These are phyloP conservation scores for Ploceus nigricollis DNA, from an alignment of 2,113 vertebrate genomes.

Conservation along the genomic window DNA sequence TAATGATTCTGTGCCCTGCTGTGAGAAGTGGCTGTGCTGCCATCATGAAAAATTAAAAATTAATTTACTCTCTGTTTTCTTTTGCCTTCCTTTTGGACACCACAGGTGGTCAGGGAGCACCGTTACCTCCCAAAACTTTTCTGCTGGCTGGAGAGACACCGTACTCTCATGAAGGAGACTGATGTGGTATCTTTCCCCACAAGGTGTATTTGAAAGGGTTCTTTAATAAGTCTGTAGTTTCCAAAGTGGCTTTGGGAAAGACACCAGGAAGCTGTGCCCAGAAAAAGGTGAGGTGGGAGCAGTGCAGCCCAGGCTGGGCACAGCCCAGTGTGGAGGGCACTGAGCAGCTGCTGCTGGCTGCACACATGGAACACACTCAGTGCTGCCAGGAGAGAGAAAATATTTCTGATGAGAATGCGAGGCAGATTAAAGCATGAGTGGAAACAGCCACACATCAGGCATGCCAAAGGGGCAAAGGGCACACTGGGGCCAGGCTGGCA, in stretches of 20 bases:
- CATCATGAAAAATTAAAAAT: not conserved
- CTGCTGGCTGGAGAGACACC: fast-evolving
- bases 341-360: not conserved
- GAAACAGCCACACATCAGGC: fast-evolving
- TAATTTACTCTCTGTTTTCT: not conserved
- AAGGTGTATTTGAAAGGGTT: not conserved
- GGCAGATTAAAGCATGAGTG: not conserved
- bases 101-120: not conserved
- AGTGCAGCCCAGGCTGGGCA: not conserved
- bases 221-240: not conserved
- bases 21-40: not conserved
- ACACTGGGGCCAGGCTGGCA: not conserved
- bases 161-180: fast-evolving
- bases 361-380: fast-evolving
- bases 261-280: not conserved
- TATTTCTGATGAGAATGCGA: not conserved
- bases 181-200: not conserved
- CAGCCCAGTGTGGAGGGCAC: not conserved
- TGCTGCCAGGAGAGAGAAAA: not conserved
- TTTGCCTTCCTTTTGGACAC: not conserved
- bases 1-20: not conserved
- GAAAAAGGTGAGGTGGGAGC: not conserved
- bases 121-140: not conserved
- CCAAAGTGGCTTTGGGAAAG: not conserved
- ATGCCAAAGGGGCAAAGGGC: not conserved